These are phyloP conservation scores for Lutraria rhynchaena DNA, from an alignment of 1,140 invertebrate species.

Conservation along the genomic window DNA sequence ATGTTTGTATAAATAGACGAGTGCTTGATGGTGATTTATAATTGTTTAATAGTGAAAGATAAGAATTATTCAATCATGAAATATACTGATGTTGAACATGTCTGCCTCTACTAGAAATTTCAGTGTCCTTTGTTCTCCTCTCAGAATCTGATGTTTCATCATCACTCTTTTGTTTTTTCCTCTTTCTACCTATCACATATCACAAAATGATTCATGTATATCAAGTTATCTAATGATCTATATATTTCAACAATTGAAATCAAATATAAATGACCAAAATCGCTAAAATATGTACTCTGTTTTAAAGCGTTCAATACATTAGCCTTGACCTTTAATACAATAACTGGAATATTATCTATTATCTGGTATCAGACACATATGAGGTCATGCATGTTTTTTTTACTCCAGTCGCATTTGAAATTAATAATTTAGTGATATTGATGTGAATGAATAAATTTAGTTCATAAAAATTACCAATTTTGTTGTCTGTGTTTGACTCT, in stretches of 20 bases:
- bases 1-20: too few relatives aligned
- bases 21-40: neutral
- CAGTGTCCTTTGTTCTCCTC: constrained; percentile 11
- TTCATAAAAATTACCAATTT: too few relatives aligned
- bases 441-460: too few relatives aligned
- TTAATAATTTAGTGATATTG: too few relatives aligned
- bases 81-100: neutral
- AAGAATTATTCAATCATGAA: neutral
- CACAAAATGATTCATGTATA: neutral
- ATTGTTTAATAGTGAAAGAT: constrained; percentile 9
- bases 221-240: constrained; percentile 1
- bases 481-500: too few relatives aligned
- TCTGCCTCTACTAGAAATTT: neutral
- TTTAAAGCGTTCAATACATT: too few relatives aligned
- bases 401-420: too few relatives aligned
- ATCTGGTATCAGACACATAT: too few relatives aligned
- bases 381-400: too few relatives aligned
- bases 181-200: constrained; percentile 1
- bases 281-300: neutral
- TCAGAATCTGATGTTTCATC: constrained; percentile 6
- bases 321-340: too few relatives aligned
- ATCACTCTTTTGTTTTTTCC: constrained; percentile 12
- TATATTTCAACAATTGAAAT: neutral
- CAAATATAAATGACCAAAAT: neutral
- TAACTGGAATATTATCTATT: too few relatives aligned